Conservation (phyloP, 2,797 vertebrate species). For the Passerculus sandwichensis region DNA sequence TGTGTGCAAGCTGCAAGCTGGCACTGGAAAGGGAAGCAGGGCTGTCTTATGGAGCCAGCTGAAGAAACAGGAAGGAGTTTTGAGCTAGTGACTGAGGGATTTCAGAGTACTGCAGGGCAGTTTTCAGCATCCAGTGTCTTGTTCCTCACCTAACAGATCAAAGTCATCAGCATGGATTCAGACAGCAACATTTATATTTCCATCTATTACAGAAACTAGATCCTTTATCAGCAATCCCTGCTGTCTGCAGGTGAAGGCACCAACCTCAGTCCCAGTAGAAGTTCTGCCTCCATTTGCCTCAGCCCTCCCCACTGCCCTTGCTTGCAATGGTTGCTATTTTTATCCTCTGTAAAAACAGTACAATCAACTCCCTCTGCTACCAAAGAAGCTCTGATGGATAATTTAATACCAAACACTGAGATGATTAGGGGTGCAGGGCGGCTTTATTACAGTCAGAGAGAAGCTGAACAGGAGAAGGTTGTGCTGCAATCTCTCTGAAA, state of each 20-base stretch:
- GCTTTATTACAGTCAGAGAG: slow-evolving; percentile 10
- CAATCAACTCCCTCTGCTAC: slow-evolving; percentile 54
- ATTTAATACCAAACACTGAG: slow-evolving; percentile 33
- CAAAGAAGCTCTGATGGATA: slow-evolving; percentile 44
- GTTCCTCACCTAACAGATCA: background rate
- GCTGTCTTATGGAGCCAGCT: background rate
- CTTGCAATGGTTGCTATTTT: slow-evolving; percentile 28
- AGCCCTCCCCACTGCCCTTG: slow-evolving; percentile 1
- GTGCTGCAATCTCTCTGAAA: background rate
- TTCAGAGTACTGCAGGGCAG: background rate
- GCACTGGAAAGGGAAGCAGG: background rate
- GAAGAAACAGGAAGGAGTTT: background rate
- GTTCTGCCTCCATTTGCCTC: background rate
- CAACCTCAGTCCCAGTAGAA: background rate
- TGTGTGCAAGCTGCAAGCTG: background rate
- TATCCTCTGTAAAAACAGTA: slow-evolving; percentile 7
- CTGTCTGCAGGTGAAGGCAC: slow-evolving; percentile 4
- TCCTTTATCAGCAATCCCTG: background rate
- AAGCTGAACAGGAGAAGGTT: slow-evolving; percentile 4
- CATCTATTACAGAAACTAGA: background rate
- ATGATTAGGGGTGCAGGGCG: slow-evolving; percentile 4
- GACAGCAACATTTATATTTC: fast-evolving
- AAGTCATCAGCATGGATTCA: background rate
- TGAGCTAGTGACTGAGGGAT: background rate
- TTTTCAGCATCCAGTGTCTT: background rate